phyloP scores from a whole-genome alignment of 2,113 vertebrate genomes.

The Narcine bancroftii region DNA sequence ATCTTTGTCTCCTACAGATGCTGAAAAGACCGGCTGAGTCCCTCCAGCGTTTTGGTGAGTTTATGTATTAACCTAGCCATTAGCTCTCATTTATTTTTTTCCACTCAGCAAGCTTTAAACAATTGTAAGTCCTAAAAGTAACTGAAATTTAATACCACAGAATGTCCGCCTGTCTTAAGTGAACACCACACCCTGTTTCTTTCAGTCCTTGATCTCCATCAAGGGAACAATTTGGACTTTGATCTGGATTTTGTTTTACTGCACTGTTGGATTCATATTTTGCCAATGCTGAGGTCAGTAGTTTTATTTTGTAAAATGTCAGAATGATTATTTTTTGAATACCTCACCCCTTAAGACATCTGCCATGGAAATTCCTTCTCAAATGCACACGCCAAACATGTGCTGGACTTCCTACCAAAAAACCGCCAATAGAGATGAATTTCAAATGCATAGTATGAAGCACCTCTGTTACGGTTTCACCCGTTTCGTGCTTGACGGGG shows the following conservation, averaged over 20 bases:
- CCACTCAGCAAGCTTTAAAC: not conserved
- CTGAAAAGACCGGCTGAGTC: no score
- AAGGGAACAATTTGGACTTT: not conserved
- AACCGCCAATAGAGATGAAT: no score
- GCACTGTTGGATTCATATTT: not conserved
- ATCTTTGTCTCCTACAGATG: no score
- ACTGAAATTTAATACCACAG: not conserved
- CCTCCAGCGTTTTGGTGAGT: no score
- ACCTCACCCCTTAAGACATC: not conserved
- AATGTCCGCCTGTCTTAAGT: not conserved
- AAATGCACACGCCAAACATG: no score
- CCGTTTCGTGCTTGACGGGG: no score
- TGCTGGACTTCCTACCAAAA: no score
- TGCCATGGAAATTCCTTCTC: no score
- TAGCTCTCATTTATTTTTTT: no score
- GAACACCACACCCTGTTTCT: not conserved
- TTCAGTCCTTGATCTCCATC: not conserved
- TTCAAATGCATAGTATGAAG: no score
- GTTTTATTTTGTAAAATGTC: not conserved
- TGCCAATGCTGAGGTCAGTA: not conserved
- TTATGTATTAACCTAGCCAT: no score
- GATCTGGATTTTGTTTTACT: not conserved
- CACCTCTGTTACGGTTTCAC: no score
- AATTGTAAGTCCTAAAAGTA: not conserved
- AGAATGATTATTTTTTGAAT: not conserved